Base-by-base conservation (phyloP, 92 coral and sea anemone species). In the Nematostella vectensis region DNA sequence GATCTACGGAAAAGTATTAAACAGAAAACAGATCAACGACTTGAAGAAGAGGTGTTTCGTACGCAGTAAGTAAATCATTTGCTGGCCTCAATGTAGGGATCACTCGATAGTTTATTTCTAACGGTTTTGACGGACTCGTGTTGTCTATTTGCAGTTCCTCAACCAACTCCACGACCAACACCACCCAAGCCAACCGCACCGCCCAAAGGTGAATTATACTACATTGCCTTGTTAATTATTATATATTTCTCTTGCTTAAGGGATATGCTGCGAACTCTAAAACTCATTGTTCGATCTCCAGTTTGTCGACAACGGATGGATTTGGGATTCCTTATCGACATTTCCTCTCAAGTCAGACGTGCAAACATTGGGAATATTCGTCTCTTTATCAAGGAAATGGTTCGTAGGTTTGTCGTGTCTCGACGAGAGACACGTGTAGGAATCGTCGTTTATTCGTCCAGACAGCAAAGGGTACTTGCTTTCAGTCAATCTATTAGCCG, bases 291-390 rank as follows among this genome's bases (percentile, higher is more conserved):
- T 3, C n/a, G 21, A 9, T 29, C 26, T 44, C 37, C 20, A 81
- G 88, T 76, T 22, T 75, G 79, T 64, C 69, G 63, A 27, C 65
- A 65, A 33, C 83, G 79, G 19, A 63, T 82, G 50, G 89, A 81
- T 25, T 83, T 81, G 31, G 88, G 71, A 8, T 57, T 81, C 38
- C 79, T 81, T 43, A 59, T 81, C 43, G 88, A 81, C 40, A 71
- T 70, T 1, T 81, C 88, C 6, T 38, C 67, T 16, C 48, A 55
- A 20, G 57, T 62, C 22, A 79, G 83, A 3, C 55, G 60, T 23
- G 50, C 59, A 19, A 82, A 82, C 68, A 81, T 82, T 47, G 50
- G 50, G 15, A 71, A 71, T 29, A 62, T 79, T 17, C 38, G 65
- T 33, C 65, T 54, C 24, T 73, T 76, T 51, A 67, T 77, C 3